phyloP scores from a whole-genome alignment of 2,113 vertebrate genomes.

The Orcinus orca region DNA sequence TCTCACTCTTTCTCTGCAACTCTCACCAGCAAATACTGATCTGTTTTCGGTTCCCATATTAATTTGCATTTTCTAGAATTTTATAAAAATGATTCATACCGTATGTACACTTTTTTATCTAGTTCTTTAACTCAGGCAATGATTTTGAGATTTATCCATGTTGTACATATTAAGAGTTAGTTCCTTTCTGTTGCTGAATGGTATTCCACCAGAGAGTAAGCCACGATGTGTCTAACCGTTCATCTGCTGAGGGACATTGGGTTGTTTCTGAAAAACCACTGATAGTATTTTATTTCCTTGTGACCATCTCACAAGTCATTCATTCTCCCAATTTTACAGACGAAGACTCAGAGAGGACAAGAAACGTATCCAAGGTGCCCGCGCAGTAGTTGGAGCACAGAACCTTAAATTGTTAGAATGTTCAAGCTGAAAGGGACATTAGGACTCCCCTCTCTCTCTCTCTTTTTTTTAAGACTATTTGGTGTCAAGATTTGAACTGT shows the following conservation, averaged over 20 bases:
- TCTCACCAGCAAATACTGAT: not conserved
- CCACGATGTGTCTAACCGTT: not conserved
- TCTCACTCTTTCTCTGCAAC: not conserved
- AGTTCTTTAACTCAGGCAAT: not conserved
- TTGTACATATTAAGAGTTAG: not conserved
- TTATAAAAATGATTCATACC: not conserved
- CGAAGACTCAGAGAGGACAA: not conserved
- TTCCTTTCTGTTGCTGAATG: not conserved
- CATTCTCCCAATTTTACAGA: not conserved
- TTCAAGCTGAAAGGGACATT: not conserved
- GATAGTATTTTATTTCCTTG: not conserved
- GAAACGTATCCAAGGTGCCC: not conserved
- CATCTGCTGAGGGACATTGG: not conserved
- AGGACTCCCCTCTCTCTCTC: accelerated
- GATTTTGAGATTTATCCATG: not conserved
- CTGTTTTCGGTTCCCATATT: not conserved
- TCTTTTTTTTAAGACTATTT: not conserved
- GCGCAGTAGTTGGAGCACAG: not conserved
- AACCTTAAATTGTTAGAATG: not conserved
- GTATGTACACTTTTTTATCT: not conserved
- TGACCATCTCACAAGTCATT: not conserved
- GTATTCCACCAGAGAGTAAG: not conserved
- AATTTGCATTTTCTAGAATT: not conserved
- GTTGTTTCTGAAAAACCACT: not conserved
- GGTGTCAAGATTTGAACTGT: not conserved